These are phyloP conservation scores for Pollenia labialis DNA, from an alignment of 2,888 invertebrate species.

Conservation along the genomic window DNA sequence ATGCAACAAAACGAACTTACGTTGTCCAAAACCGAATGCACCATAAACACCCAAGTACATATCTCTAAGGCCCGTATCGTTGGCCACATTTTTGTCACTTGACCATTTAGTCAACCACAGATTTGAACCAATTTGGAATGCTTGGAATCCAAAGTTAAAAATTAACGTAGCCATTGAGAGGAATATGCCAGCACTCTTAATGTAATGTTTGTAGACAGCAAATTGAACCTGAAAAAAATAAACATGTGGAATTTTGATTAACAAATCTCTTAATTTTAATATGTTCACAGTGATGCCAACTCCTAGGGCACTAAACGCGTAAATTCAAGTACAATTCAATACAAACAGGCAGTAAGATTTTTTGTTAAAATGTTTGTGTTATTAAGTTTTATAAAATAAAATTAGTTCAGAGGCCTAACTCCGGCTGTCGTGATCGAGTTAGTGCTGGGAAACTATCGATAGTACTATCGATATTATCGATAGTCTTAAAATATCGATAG, in stretches of 20 bases:
- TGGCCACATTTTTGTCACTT: constrained; percentile 87
- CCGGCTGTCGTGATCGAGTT: too few species aligned
- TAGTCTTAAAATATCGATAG: too few species aligned
- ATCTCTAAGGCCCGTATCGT: constrained; percentile 87
- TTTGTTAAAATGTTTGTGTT: too few species aligned
- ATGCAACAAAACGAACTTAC: constrained; percentile 86
- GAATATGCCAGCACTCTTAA: constrained; percentile 92
- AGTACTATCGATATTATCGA: too few species aligned
- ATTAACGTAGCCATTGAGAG: constrained; percentile 89
- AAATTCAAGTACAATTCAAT: too few species aligned
- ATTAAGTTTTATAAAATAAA: too few species aligned
- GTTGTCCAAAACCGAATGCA: constrained; percentile 94
- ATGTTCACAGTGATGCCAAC: too few species aligned
- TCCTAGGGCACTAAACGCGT: too few species aligned
- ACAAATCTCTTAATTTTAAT: too few species aligned
- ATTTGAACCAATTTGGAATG: constrained; percentile 94
- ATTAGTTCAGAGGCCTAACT: too few species aligned
- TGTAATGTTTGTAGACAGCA: constrained; percentile 94
- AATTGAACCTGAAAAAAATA: constrained; percentile 89
- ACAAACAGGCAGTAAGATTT: too few species aligned
- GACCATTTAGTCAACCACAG: constrained; percentile 94
- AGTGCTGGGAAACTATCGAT: too few species aligned
- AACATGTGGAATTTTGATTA: not conserved
- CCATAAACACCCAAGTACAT: constrained; percentile 96
- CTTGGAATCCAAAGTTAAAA: constrained; percentile 92